Conservation (phyloP, 2,797 vertebrate species). For the Xiphophorus birchmanni region DNA sequence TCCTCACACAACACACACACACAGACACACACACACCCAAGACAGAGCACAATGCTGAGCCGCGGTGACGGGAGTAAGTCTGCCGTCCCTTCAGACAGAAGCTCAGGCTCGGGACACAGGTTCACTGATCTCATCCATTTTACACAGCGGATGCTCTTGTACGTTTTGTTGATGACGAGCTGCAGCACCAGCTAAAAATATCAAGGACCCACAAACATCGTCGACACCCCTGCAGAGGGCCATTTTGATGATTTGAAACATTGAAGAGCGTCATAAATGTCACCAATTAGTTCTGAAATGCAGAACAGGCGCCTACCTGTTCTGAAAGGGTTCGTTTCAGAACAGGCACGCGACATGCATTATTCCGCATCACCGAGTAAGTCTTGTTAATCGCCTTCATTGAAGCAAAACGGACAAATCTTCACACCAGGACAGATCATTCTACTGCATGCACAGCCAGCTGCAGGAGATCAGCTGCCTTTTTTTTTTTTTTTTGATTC, state of each 20-base stretch:
- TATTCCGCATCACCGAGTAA: conserved; percentile 18
- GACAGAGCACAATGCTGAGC: conserved; percentile 9
- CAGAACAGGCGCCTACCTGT: conserved; percentile 12
- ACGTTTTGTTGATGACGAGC: conserved; percentile 25
- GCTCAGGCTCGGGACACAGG: conserved; percentile 15
- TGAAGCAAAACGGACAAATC: conserved; percentile 32
- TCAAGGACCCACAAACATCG: conserved; percentile 24
- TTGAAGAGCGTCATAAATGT: conserved; percentile 30
- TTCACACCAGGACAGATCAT: conserved; percentile 51
- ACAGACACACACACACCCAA: neutral
- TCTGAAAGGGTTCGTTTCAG: conserved; percentile 13
- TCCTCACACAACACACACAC: conserved; percentile 5
- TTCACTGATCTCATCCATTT: conserved; percentile 22
- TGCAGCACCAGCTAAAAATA: conserved; percentile 47
- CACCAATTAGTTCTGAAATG: neutral
- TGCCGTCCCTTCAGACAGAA: neutral
- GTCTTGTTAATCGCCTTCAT: conserved; percentile 17
- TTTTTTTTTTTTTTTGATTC: conserved; percentile 60
- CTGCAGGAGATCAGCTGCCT: conserved; percentile 29
- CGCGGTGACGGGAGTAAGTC: neutral
- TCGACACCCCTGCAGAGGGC: conserved; percentile 7
- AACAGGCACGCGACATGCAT: conserved; percentile 31
- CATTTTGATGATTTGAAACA: conserved; percentile 31
- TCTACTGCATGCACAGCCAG: conserved; percentile 29
- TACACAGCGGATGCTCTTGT: conserved; percentile 27